phyloP scores from a whole-genome alignment of 2,113 vertebrate species.

The Apteryx owenii region DNA sequence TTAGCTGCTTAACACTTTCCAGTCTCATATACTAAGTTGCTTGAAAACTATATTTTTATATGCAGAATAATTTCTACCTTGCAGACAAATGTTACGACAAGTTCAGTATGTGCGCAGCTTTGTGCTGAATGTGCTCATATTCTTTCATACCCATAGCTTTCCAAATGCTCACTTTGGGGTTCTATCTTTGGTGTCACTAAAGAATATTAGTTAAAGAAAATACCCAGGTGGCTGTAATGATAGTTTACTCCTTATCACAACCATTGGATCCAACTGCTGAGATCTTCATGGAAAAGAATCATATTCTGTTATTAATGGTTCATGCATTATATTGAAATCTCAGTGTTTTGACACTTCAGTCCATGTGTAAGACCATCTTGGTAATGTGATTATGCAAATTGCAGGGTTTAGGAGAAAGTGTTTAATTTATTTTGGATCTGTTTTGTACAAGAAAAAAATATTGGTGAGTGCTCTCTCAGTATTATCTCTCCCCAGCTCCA shows the following conservation, averaged over 20 bases:
- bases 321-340: background rate
- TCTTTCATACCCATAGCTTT: background rate
- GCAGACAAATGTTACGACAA: background rate
- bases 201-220: conserved; percentile 31
- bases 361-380: background rate
- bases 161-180: background rate
- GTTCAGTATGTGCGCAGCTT: background rate
- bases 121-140: background rate
- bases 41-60: background rate
- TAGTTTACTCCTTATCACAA: background rate
- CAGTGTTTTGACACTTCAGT: background rate
- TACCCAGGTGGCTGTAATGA: background rate
- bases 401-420: background rate
- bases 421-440: conserved; percentile 7
- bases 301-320: background rate
- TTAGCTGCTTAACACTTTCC: background rate
- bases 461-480: background rate
- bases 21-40: background rate
- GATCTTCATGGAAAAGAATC: background rate
- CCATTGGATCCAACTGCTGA: background rate
- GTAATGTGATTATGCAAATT: conserved; percentile 58
- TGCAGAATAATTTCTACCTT: background rate
- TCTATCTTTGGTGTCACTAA: background rate
- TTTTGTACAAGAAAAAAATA: background rate
- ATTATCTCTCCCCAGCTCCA: background rate